Percentiles rank a stretch among this genome's conserved stretches.
These are phyloP conservation scores for Orthosia incerta DNA, from an alignment of 2,888 invertebrate species.

Conservation along the genomic window DNA sequence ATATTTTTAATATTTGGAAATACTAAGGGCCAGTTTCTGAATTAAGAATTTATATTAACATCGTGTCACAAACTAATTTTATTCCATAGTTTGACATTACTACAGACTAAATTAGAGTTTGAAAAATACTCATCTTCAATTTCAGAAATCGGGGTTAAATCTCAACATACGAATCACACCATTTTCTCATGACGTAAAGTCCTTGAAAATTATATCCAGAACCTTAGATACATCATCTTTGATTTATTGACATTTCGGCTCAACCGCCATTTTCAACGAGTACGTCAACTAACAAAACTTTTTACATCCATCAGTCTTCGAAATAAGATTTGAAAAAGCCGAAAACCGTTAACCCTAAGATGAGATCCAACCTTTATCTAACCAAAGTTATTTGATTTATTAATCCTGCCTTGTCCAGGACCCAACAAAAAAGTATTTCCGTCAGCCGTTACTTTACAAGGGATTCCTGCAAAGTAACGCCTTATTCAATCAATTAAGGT, in stretches of 20 bases:
- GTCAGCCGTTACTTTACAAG: constrained; percentile 46
- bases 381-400: constrained; percentile 55
- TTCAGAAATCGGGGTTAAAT: no score
- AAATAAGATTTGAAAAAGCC: constrained; percentile 48
- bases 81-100: no score
- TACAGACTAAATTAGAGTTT: no score
- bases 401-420: constrained; percentile 24
- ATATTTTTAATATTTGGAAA: no score
- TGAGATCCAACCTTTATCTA: constrained; percentile 47
- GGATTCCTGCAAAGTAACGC: constrained; percentile 56
- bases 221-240: constrained; percentile 34
- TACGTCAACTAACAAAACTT: constrained; percentile 30
- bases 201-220: constrained; percentile 16
- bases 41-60: no score
- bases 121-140: no score
- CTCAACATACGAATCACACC: not conserved
- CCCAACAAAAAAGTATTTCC: constrained; percentile 39
- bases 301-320: constrained; percentile 44
- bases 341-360: constrained; percentile 36
- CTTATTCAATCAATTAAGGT: constrained; percentile 66
- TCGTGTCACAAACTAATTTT: no score
- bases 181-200: not conserved
- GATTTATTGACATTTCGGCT: constrained; percentile 43
- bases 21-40: no score
- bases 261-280: constrained; percentile 16